Conservation (phyloP, 2,797 vertebrate genomes). For the Hafferia zeledoni region DNA sequence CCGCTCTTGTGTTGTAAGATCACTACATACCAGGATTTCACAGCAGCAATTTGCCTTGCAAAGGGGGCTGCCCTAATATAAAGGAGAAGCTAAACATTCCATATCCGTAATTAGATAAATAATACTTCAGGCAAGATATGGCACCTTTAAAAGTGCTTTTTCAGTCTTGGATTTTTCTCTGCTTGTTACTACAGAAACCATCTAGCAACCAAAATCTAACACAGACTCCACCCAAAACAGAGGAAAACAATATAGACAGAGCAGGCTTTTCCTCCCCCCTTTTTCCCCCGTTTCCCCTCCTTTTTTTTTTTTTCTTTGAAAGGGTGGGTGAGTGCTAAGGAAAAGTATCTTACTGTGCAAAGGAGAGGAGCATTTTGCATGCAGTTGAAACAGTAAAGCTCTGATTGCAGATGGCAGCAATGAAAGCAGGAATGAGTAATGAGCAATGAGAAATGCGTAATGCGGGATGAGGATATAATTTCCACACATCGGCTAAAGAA, state of each 20-base stretch:
- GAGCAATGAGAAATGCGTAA: conserved; percentile 83
- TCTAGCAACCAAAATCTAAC: conserved; percentile 79
- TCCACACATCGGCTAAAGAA: conserved; percentile 90
- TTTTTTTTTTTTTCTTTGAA: background rate
- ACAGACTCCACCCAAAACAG: conserved; percentile 81
- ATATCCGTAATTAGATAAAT: conserved; percentile 69
- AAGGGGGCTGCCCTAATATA: conserved; percentile 32
- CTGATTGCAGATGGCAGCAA: conserved; percentile 72
- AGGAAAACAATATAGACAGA: conserved; percentile 74
- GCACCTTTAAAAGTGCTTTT: conserved; percentile 78
- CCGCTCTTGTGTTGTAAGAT: background rate
- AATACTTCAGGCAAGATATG: conserved; percentile 70
- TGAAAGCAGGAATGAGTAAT: conserved; percentile 78
- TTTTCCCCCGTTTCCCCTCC: rapidly evolving
- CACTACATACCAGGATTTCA: conserved; percentile 4
- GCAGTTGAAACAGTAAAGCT: conserved; percentile 73
- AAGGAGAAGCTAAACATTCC: conserved; percentile 51
- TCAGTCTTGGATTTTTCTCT: conserved; percentile 74
- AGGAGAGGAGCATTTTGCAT: conserved; percentile 63
- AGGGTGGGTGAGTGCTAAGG: background rate
- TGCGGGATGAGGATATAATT: conserved; percentile 89
- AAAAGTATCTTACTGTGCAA: conserved; percentile 46
- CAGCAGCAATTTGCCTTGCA: conserved; percentile 7
- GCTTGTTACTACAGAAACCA: conserved; percentile 75
- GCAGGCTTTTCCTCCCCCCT: background rate